Evolutionary conservation across 2,797 vertebrate genomes (phyloP), one percentile per base, ranked within the genome.

Genomic region (Amniataba percoides): DNA sequence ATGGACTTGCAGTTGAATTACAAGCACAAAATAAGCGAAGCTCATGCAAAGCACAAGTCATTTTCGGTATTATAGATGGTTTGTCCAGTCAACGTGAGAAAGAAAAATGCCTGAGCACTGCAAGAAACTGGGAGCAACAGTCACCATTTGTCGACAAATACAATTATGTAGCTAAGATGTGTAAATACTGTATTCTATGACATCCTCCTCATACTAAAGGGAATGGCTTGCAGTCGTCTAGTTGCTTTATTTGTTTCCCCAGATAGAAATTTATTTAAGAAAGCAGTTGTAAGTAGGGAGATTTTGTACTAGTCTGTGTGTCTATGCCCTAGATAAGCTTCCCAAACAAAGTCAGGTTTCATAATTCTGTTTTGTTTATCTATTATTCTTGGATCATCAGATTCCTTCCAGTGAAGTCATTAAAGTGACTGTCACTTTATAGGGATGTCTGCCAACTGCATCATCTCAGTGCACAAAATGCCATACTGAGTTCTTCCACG

Each of bases 291-390:
- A 61, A 84, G 76, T 75, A 83, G 53, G 67, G 72, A 86, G 60
- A 85, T 88, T 82, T 76, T 89, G 43, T 86, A 86, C 67, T 56
- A 52, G 70, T 78, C 45, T 68, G 58, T 70, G 66, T 87, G 76
- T 90, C 71, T 53, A 62, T 55, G 78, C 83, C 88, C 77, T 74
- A 78, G 76, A 92, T 93, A 92, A 93, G 88, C 89, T 93, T 90
- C 73, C 72, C 76, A 89, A 82, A 84, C 58, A 80, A 71, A 81
- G 58, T 85, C 61, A 79, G 65, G 66, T 88, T 86, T 91, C 67
- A 65, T 80, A 63, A 74, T 81, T 78, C 74, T 86, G 72, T 82
- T 88, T 75, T 65, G 56, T 71, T 77, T 46, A n/a, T 65, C 21
- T 82, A 74, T 57, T 73, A 56, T 66, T 71, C 55, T 85, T 71